Base-by-base conservation (phyloP, 2,888 invertebrate species). In the Drosophila atripex region DNA sequence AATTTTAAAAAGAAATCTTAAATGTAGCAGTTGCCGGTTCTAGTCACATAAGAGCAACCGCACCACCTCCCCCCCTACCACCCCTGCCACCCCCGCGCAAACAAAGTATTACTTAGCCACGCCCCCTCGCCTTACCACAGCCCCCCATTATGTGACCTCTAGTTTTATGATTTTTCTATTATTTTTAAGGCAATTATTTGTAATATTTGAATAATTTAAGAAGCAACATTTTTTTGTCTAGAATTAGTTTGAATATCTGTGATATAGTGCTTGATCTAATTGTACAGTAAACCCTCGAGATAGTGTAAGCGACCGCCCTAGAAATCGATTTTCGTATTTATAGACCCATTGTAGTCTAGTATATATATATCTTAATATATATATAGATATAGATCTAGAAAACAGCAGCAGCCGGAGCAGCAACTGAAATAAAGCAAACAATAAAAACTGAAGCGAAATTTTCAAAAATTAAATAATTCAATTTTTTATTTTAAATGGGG, bases 31-130 rank as follows among this genome's bases (percentile, higher is more conserved):
- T 79, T 82, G 79, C 79, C 83, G 75, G 85, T 39, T 86, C 82
- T 82, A 82, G 82, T 82, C 82, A 86, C 71, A 79, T 55, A 64
- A 70, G 76, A 70, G 75, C 82, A 84, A 64, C 70, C 23, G 76
- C 68, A 21, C 14, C 43, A 32, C 51, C 3, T 28, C 47, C 41
- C n/a, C 12, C 14, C 39, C 18, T n/a, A n/a, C n/a, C n/a, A n/a
- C 7, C 6, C 8, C 49, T 55, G 47, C 1, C 18, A 25, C 14
- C 11, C 30, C 53, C 2, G 6, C 45, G 11, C 2, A 14, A 25
- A 1, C 30, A 35, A 60, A 60, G 60, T 60, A 60, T 60, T 60
- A 60, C 45, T 14, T 39, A 11, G 9, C 9, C 30, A 14, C 3
- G 4, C 5, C 1, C 16, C 23, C 11, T 14, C 30, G 23, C 4